A percentile compares a stretch with the other conserved stretches of the same genome.
phyloP scores from a whole-genome alignment of 2,797 vertebrate species.

The Bradypodion ventrale region DNA sequence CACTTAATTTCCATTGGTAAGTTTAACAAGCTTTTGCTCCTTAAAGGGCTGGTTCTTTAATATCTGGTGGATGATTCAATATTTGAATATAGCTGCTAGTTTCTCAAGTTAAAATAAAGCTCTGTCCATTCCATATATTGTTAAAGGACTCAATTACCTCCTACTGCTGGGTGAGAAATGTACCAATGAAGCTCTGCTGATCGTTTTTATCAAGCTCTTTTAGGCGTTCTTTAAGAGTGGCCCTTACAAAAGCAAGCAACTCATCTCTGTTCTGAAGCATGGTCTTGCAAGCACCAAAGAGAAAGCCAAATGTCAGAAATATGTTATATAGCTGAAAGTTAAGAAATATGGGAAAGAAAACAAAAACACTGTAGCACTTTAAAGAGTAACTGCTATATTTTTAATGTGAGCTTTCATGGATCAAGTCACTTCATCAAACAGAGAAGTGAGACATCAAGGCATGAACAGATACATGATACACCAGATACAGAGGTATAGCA shows the following conservation, averaged over 20 bases:
- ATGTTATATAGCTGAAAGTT: constrained; percentile 23
- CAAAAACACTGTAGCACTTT: too few species aligned
- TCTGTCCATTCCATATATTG: neutral
- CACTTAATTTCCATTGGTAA: too few species aligned
- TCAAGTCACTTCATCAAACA: too few species aligned
- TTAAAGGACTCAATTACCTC: constrained; percentile 5
- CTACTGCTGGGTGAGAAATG: constrained; percentile 4
- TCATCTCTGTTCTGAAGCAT: neutral
- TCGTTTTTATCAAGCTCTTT: constrained; percentile 13
- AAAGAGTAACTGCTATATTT: too few species aligned
- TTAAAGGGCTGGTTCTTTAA: neutral
- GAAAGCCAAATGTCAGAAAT: constrained; percentile 12
- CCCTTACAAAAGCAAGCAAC: neutral
- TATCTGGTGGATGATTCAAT: neutral
- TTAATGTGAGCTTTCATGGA: too few species aligned
- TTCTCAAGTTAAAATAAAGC: neutral
- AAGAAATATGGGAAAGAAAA: too few species aligned
- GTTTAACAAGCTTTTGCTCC: neutral
- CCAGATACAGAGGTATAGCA: too few species aligned
- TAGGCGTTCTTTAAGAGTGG: neutral
- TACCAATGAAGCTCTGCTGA: constrained; percentile 14
- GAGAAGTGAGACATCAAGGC: too few species aligned
- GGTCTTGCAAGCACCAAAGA: neutral
- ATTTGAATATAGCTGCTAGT: too few species aligned
- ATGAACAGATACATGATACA: too few species aligned